A percentile compares a stretch with the other conserved stretches of the same genome.
phyloP scores from a whole-genome alignment of 1,140 invertebrate species.

The Cyclargus thomasi region DNA sequence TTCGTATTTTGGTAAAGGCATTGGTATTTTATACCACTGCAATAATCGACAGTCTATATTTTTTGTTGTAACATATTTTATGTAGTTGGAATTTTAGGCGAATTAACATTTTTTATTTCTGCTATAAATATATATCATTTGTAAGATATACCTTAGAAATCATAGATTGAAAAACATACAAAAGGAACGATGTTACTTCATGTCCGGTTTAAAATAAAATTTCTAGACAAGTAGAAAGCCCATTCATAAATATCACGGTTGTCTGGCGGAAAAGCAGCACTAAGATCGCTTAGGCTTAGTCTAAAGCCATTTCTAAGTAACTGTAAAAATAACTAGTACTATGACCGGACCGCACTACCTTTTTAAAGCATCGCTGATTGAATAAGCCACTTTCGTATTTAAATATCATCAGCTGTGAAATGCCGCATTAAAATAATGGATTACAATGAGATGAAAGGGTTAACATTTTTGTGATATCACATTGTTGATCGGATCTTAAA shows the following conservation, averaged over 20 bases:
- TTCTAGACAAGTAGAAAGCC: constrained; percentile 4
- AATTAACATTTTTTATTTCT: no score
- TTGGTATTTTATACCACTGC: no score
- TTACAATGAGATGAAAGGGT: not conserved
- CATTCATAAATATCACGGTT: constrained; percentile 13
- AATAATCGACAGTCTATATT: no score
- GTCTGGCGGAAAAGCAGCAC: not conserved
- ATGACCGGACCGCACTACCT: not conserved
- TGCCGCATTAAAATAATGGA: not conserved
- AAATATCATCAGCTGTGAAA: not conserved
- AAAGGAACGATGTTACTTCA: not conserved
- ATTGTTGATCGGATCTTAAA: not conserved
- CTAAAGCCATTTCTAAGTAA: constrained; percentile 5
- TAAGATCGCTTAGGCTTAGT: constrained; percentile 3
- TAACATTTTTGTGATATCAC: not conserved
- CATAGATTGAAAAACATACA: no score
- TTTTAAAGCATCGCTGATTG: constrained; percentile 6
- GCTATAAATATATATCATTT: no score
- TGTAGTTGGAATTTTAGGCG: no score
- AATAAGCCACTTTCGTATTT: constrained; percentile 1
- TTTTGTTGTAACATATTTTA: no score
- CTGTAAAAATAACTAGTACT: constrained; percentile 11
- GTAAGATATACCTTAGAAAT: no score
- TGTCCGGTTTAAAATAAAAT: constrained; percentile 1
- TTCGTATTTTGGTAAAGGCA: no score